Evolutionary conservation across 2,113 vertebrate species (phyloP), one percentile per base, ranked within the genome.

Genomic region (Erythrocercus mccallii): DNA sequence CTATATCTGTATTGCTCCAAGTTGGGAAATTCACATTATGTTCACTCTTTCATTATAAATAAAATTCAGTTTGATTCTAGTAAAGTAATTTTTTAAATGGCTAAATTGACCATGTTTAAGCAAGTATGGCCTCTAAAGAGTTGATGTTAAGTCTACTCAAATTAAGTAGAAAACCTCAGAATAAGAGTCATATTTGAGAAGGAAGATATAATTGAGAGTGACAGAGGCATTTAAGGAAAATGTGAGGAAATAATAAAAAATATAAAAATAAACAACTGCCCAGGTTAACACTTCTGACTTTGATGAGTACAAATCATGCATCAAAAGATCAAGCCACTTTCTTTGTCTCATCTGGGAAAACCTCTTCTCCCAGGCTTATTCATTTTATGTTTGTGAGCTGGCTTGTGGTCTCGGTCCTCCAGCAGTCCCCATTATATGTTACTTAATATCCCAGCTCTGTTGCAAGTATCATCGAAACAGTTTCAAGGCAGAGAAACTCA

Each of bases 21-120:
- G 40, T 6, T 38, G 15, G 8, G 20, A 79, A 92, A 74, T 28
- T 37, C 2, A 5, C 15, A 11, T 53, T 73, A 4, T 0, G 0
- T 6, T 50, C 27, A 21, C 12, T 37, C 13, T 81, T 72, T 53
- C 60, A 44, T 73, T 73, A n/a, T 28, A 50, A 65, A 74, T 22
- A 57, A 78, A 86, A 3, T 45, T 56, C 21, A 20, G 6, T 28
- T 81, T 7, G 64, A 58, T n/a, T 69, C 31, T 69, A 51, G 9
- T 11, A 15, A 73, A 78, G 20, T 70, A 77, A 81, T 50, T 2
- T 33, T 73, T 30, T n/a, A 6, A 84, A 56, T 64, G 16, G 15
- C 6, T 73, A 70, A 73, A 57, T 23, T 81, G 11, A 15, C 40
- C 5, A 9, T n/a, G 37, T 44, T 73, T 48, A 68, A 69, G 6